Percentiles rank a stretch among this genome's conserved stretches.
phyloP scores from a whole-genome alignment of 1,140 invertebrate genomes.

The Drosophila kepulauana region DNA sequence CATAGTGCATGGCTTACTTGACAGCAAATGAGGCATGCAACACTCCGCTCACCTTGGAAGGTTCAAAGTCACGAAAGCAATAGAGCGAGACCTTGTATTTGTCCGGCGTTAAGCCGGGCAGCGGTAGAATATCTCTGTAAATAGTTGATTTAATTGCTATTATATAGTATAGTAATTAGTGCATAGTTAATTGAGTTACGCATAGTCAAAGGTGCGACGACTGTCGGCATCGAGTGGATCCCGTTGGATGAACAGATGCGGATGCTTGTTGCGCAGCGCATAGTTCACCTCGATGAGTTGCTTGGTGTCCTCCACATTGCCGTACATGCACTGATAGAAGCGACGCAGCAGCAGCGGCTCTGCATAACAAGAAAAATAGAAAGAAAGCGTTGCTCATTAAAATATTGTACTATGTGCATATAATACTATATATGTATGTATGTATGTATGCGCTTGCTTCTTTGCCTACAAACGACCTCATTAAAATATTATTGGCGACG shows the following conservation, averaged over 20 bases:
- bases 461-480: constrained; percentile 72
- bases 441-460: neutral
- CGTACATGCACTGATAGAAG: constrained; percentile 85
- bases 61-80: constrained; percentile 87
- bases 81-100: constrained; percentile 87
- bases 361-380: constrained; percentile 19
- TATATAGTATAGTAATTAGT: neutral
- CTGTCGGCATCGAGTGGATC: constrained; percentile 86
- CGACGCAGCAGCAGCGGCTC: constrained; percentile 75
- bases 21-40: neutral
- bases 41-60: constrained; percentile 84
- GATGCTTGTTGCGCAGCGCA: constrained; percentile 87
- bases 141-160: neutral
- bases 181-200: constrained; percentile 51
- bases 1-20: neutral
- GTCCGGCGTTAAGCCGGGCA: constrained; percentile 87
- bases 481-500: constrained; percentile 48
- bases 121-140: constrained; percentile 87
- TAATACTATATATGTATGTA: too few species aligned
- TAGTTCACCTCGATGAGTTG: constrained; percentile 88
- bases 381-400: constrained; percentile 19
- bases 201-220: constrained; percentile 74
- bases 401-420: constrained; percentile 4
- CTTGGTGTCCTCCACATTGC: constrained; percentile 87
- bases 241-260: constrained; percentile 88